Percentiles rank a stretch among this genome's conserved stretches.
These are phyloP conservation scores for Urocolius indicus DNA, from an alignment of 2,113 vertebrate genomes.

Conservation along the genomic window DNA sequence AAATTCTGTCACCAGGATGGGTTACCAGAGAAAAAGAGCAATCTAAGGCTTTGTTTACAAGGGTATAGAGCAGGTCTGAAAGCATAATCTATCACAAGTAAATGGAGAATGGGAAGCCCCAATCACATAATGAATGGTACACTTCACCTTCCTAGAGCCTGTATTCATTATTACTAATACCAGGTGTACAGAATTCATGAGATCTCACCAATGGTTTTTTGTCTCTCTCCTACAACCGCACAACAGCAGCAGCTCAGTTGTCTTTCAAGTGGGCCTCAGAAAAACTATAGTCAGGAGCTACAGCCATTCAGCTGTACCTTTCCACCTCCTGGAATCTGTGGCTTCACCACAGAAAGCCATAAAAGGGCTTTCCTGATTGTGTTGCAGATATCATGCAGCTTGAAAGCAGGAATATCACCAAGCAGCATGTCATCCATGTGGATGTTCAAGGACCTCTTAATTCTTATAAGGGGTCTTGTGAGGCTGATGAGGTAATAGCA, in stretches of 20 bases:
- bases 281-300: background rate
- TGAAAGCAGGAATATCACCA: background rate
- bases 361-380: background rate
- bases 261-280: background rate
- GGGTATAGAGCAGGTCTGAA: background rate
- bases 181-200: background rate
- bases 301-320: background rate
- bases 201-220: background rate
- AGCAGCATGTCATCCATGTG: background rate
- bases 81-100: background rate
- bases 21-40: background rate
- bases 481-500: background rate
- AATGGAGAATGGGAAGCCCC: background rate
- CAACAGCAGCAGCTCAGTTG: background rate
- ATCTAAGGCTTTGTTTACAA: background rate
- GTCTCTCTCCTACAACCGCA: background rate
- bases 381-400: background rate
- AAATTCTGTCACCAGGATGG: background rate
- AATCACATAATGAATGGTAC: background rate
- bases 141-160: background rate
- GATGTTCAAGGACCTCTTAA: background rate
- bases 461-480: background rate
- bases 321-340: background rate
- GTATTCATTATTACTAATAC: background rate
- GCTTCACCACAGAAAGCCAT: background rate